Percentiles rank a stretch among this genome's conserved stretches.
phyloP scores from a whole-genome alignment of 2,113 vertebrate genomes.

The Tinamus guttatus region DNA sequence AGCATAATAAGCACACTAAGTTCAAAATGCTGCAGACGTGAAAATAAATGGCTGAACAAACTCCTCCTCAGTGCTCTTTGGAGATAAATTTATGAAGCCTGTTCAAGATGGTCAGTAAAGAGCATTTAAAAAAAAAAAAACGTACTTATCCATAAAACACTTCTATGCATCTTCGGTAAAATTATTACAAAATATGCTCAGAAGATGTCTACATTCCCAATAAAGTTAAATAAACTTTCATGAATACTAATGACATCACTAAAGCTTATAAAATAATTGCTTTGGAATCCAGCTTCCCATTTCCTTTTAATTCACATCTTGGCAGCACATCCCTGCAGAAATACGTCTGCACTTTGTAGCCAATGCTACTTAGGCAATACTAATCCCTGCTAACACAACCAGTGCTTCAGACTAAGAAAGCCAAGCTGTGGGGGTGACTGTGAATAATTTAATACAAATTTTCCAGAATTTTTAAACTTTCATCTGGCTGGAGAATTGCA shows the following conservation, averaged over 20 bases:
- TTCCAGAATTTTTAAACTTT: not conserved
- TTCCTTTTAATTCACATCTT: not conserved
- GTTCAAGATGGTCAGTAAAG: not conserved
- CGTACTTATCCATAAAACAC: not conserved
- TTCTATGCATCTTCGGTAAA: not conserved
- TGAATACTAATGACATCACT: not conserved
- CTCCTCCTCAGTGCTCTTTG: not conserved
- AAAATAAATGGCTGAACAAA: accelerated
- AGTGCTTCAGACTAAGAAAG: not conserved
- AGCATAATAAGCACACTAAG: accelerated
- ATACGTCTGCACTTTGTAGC: accelerated
- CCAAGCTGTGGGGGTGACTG: not conserved
- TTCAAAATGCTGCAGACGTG: not conserved
- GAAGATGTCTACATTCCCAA: not conserved
- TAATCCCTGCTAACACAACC: not conserved
- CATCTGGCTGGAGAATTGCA: not conserved
- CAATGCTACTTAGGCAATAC: not conserved
- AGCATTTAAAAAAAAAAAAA: not conserved
- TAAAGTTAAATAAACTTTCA: not conserved
- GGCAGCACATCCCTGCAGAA: too few relatives aligned
- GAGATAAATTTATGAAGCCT: not conserved
- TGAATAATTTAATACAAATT: not conserved
- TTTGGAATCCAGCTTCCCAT: not conserved
- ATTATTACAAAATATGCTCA: not conserved
- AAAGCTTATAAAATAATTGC: not conserved